Base-by-base conservation (phyloP, 1,140 invertebrate genomes). In the Dolichoris vasculosae region DNA sequence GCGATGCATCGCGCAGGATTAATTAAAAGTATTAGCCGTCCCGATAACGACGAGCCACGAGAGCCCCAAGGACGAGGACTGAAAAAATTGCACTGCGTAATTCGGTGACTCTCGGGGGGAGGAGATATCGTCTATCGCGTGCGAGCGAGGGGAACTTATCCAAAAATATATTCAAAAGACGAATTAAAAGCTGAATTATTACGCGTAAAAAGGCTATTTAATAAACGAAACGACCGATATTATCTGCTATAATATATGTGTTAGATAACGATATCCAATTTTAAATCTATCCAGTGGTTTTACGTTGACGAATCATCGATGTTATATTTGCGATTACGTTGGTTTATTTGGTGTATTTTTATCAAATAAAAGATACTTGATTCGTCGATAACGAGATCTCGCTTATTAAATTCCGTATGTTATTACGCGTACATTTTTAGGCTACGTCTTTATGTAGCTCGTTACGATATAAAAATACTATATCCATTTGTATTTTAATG, bases 11-110 rank as follows among this genome's bases (percentile, higher is more conserved):
- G 2, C 15, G 11, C 13, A 20, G 13, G 48, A 48, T 76, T 77
- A 51, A 77, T 77, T 77, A 23, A 77, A 77, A 48, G 32, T 15
- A 55, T 77, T 77, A 32, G 75, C 15, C 69, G 13, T 15, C 38
- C 11, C 30, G 32, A 38, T 17, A 2, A 15, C 11, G 64, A 17
- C 32, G 2, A 64, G 1, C 38, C 40, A 11, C 13, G 38, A 9
- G 69, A 73, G 20, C n/a, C 40, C 7, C 17, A 11, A 4, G 38
- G 15, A 43, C 3, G 35, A 30, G 15, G 20, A 43, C 8, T 6
- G 32, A 1, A 20, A 69, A 69, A 40, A 20, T 13, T 20, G 6
- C 3, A 59, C n/a, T n/a, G n/a, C n/a, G 13, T 46, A 13, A 6
- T 46, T 6, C 6, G 43, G 23, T 59, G 13, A 9, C 55, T 17